Evolutionary conservation across 2,797 vertebrate genomes (phyloP), one percentile per base, ranked within the genome.

Genomic region (Hippopotamyrus pictus): DNA sequence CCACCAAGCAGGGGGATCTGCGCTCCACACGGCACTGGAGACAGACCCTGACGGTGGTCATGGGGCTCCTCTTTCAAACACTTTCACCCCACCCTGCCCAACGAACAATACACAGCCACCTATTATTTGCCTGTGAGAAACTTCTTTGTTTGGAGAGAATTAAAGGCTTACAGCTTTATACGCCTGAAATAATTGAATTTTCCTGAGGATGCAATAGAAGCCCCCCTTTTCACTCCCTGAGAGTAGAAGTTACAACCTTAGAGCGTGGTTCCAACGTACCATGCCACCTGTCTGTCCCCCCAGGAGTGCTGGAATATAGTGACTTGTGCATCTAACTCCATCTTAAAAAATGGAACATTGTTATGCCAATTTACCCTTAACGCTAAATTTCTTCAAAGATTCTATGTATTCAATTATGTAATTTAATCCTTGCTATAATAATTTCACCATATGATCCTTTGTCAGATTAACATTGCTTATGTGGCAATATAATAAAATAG

Each of bases 161-260:
- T 79, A 79, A 79, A 79, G 73, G 37, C 37, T 79, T 79, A 79
- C 73, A 79, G 73, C 73, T 79, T 44, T 79, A 79, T 79, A 79
- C 19, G 73, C 73, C 73, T 79, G 73, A 79, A 44, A 79, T 44
- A 79, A 79, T 79, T 44, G 73, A 44, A 17, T 44, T 79, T 79
- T 79, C 17, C 37, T 79, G 17, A 44, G 37, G 73, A n/a, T 44
- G 41, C 73, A 79, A 44, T 79, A 17, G n/a, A 79, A 79, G 73
- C 2, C 37, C 73, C 73, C 73, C 57, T 3, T 44, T 44, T 79
- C 73, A n/a, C 73, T 46, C 12, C 17, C 37, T 3, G 17, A 37
- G 17, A 44, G 73, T 8, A 79, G 17, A 41, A 2, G 14, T 37
- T 79, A 79, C 6, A 5, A 19, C 73, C 33, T 37, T 41, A 41